Conservation (phyloP, 2,888 invertebrate genomes). For the Dolichomitus sp. region DNA sequence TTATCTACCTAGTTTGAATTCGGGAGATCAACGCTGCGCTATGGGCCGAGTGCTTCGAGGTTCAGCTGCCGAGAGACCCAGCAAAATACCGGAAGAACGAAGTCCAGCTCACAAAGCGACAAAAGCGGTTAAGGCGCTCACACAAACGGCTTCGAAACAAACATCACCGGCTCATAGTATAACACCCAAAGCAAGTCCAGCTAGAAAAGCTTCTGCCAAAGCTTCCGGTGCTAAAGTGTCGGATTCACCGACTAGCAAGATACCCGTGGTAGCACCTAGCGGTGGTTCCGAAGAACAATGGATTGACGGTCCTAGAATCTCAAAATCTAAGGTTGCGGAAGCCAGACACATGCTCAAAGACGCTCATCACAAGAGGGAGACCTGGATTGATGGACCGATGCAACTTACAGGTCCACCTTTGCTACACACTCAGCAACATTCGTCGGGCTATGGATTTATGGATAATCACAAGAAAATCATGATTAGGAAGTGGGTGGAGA, state of each 20-base stretch:
- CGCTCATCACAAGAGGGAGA: slow-evolving; percentile 94
- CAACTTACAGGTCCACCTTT: slow-evolving; percentile 88
- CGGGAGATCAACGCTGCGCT: slow-evolving; percentile 94
- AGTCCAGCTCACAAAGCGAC: slow-evolving; percentile 88
- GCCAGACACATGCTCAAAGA: slow-evolving; percentile 93
- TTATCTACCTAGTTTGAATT: slow-evolving; percentile 95
- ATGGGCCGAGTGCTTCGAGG: slow-evolving; percentile 94
- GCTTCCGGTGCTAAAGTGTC: slow-evolving; percentile 85
- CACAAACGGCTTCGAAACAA: slow-evolving; percentile 86
- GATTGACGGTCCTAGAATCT: slow-evolving; percentile 98
- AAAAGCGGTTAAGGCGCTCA: slow-evolving; percentile 85
- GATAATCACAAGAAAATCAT: slow-evolving; percentile 97
- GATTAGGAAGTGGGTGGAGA: slow-evolving; percentile 97
- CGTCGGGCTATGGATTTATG: slow-evolving; percentile 94
- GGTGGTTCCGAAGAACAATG: slow-evolving; percentile 95
- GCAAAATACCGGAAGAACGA: slow-evolving; percentile 88
- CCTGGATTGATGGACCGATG: slow-evolving; percentile 98
- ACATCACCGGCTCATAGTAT: slow-evolving; percentile 88
- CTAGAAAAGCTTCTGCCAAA: slow-evolving; percentile 88
- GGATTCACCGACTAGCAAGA: slow-evolving; percentile 83
- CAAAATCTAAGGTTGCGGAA: slow-evolving; percentile 93
- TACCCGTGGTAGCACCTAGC: slow-evolving; percentile 84
- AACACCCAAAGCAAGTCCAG: slow-evolving; percentile 87
- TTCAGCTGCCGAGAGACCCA: slow-evolving; percentile 89
- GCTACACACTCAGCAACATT: slow-evolving; percentile 87